Evolutionary conservation across 2,113 vertebrate genomes (phyloP).

Genomic region (Ivindomyrus marchei): DNA sequence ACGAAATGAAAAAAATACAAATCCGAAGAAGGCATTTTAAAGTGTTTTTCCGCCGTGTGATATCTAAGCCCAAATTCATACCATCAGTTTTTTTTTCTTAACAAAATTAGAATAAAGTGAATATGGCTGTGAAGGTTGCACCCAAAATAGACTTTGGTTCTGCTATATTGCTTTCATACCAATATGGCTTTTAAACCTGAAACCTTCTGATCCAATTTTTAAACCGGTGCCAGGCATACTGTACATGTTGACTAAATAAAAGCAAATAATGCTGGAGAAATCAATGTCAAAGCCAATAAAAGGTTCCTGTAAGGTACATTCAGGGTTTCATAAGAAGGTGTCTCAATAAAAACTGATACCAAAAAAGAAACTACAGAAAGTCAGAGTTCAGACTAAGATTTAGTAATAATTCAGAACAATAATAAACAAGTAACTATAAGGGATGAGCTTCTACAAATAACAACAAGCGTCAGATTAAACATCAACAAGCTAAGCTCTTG

Average conservation of each 20-base stretch:
- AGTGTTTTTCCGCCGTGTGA: too few species aligned
- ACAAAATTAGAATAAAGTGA: not conserved
- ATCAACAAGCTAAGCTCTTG: not conserved
- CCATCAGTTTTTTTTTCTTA: not conserved
- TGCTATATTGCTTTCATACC: conserved; percentile 1
- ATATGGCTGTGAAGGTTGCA: not conserved
- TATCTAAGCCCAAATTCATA: not conserved
- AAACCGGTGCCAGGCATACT: not conserved
- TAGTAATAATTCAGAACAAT: not conserved
- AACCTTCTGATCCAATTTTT: not conserved
- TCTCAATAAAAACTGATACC: not conserved
- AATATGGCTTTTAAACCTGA: conserved; percentile 1
- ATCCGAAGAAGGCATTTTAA: not conserved
- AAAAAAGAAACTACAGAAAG: not conserved
- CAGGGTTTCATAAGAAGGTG: not conserved
- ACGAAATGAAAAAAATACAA: not conserved
- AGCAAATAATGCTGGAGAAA: not conserved
- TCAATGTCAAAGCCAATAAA: not conserved
- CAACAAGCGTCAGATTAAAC: not conserved
- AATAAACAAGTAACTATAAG: not conserved
- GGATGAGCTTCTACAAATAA: not conserved
- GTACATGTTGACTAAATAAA: not conserved
- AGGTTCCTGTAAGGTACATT: not conserved
- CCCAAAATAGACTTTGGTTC: not conserved
- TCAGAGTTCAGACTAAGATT: not conserved